phyloP scores from a whole-genome alignment of 2,888 invertebrate species.

The Amaurobius ferox region DNA sequence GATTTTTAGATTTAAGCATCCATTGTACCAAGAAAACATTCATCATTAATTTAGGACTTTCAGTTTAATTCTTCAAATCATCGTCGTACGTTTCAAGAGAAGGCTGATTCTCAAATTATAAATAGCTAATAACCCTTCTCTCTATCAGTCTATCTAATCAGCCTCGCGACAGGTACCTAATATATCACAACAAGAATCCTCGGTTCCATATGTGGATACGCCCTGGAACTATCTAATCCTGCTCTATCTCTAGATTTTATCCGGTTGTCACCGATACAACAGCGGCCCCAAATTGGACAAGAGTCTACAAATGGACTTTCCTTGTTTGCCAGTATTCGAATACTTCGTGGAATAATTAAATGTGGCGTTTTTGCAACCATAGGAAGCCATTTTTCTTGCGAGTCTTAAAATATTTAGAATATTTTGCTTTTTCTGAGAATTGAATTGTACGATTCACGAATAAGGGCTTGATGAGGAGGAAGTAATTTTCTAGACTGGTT shows the following conservation, averaged over 20 bases:
- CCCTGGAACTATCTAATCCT: neutral
- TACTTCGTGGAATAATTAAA: constrained; percentile 53
- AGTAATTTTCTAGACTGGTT: no score
- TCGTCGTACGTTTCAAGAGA: no score
- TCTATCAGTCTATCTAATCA: neutral
- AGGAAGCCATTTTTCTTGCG: neutral
- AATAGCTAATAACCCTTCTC: neutral
- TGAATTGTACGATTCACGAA: neutral
- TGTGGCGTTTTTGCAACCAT: neutral
- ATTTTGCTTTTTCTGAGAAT: neutral
- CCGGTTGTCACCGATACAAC: neutral
- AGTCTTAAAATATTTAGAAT: neutral
- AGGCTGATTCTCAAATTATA: neutral
- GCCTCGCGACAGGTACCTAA: neutral
- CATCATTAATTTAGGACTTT: no score
- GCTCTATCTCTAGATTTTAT: neutral
- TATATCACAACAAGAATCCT: neutral
- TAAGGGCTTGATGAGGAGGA: no score
- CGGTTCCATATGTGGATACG: neutral
- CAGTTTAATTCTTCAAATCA: no score
- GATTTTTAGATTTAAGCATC: no score
- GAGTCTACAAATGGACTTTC: constrained; percentile 58
- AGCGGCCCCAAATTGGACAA: constrained; percentile 58
- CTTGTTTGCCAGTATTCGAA: constrained; percentile 36
- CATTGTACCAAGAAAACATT: no score